A percentile compares a stretch with the other conserved stretches of the same genome.
These are phyloP conservation scores for Hydrolagus colliei DNA, from an alignment of 2,797 vertebrate species.

Conservation along the genomic window DNA sequence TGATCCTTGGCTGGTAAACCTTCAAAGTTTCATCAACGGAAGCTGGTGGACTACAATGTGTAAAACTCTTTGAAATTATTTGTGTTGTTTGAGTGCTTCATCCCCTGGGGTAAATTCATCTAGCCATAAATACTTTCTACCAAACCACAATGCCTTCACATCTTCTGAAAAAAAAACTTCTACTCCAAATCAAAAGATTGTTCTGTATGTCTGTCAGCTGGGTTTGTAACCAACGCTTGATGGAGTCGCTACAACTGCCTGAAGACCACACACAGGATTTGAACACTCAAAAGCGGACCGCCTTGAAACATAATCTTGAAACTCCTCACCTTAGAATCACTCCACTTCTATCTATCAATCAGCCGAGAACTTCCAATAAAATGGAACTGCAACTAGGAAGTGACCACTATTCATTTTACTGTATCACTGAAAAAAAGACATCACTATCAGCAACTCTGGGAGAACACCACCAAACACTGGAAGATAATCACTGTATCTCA, in stretches of 20 bases:
- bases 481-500: not conserved
- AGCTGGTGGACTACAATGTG: constrained; percentile 3
- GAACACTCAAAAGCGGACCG: not conserved
- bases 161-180: not conserved
- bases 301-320: not conserved
- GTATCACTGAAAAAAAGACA: not conserved
- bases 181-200: not conserved
- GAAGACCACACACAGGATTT: not conserved
- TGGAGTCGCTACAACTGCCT: not conserved
- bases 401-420: not conserved
- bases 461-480: too few relatives aligned
- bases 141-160: not conserved
- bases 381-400: not conserved
- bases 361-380: not conserved
- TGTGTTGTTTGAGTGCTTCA: constrained; percentile 7
- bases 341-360: constrained; percentile 11
- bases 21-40: not conserved
- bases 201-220: not conserved
- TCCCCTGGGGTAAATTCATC: not conserved
- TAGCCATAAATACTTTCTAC: constrained; percentile 18
- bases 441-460: too few relatives aligned
- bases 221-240: not conserved
- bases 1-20: not conserved
- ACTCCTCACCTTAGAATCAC: not conserved
- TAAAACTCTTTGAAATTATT: constrained; percentile 27